phyloP scores from a whole-genome alignment of 2,797 vertebrate species.

The Pipistrellus pygmaeus region DNA sequence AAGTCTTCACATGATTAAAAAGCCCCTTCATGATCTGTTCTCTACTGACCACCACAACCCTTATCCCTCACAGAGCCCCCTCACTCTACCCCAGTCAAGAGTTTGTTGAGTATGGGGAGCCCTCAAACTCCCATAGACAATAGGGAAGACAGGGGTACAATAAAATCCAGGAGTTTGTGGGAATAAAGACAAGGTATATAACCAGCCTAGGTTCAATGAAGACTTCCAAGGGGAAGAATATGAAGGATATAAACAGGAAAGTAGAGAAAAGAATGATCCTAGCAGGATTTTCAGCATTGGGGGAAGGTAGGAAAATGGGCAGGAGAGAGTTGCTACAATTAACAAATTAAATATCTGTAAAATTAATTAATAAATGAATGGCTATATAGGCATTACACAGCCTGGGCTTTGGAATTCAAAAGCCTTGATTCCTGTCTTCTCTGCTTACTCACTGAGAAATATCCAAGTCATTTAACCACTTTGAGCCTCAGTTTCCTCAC shows the following conservation, averaged over 20 bases:
- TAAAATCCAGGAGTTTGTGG: not conserved
- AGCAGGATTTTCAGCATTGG: not conserved
- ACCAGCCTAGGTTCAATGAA: not conserved
- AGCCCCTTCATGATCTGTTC: not conserved
- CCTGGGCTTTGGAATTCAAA: not conserved
- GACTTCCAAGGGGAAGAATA: not conserved
- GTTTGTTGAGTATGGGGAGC: not conserved
- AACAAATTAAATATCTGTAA: slow-evolving; percentile 39
- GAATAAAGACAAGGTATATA: not conserved
- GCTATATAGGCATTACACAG: not conserved
- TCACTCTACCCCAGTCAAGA: not conserved
- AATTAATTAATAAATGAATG: not conserved
- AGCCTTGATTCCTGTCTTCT: not conserved
- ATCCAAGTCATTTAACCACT: slow-evolving; percentile 29
- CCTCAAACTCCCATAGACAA: not conserved
- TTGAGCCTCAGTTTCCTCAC: slow-evolving; percentile 51
- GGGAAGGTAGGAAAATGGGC: not conserved
- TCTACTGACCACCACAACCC: not conserved
- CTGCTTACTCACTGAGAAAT: slow-evolving; percentile 45
- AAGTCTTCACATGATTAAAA: not conserved
- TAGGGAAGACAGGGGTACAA: not conserved
- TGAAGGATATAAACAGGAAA: not conserved
- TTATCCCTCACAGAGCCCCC: not conserved
- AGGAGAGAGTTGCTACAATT: not conserved
- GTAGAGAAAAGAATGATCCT: not conserved